phyloP scores from a whole-genome alignment of 2,888 invertebrate genomes.

The Spodoptera picta region DNA sequence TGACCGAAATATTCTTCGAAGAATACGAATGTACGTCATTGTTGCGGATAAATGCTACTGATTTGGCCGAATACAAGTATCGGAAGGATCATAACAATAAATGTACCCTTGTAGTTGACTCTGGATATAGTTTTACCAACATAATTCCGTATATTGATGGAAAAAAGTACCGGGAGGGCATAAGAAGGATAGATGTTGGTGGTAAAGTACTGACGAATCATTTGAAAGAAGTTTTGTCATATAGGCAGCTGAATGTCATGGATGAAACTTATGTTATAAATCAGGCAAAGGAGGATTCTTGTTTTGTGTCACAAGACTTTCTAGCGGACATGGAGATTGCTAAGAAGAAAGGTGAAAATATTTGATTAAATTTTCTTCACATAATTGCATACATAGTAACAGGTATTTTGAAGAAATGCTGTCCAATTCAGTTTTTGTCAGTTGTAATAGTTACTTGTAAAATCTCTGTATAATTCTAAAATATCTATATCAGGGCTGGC shows the following conservation, averaged over 20 bases:
- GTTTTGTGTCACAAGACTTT: conserved; percentile 96
- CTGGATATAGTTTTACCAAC: conserved; percentile 98
- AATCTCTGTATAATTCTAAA: too few species aligned
- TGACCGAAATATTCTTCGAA: conserved; percentile 99
- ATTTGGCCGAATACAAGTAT: conserved; percentile 93
- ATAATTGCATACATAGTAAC: too few species aligned
- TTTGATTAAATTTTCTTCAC: too few species aligned
- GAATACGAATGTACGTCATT: conserved; percentile 97
- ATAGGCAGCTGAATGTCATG: conserved; percentile 98
- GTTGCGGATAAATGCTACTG: conserved; percentile 93
- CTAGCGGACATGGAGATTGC: conserved; percentile 93
- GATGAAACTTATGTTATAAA: conserved; percentile 99
- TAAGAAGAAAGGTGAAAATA: conserved; percentile 76
- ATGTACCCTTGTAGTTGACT: conserved; percentile 95
- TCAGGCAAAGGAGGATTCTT: conserved; percentile 99
- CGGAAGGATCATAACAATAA: conserved; percentile 86
- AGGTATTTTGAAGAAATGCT: too few species aligned
- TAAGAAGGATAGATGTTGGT: conserved; percentile 96
- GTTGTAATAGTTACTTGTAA: too few species aligned
- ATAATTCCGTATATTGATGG: conserved; percentile 96
- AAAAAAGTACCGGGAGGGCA: conserved; percentile 90
- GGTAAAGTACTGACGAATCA: conserved; percentile 99
- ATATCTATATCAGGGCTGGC: too few species aligned
- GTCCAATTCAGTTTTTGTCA: too few species aligned
- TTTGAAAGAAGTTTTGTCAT: conserved; percentile 98